Base-by-base conservation (phyloP, 2,113 vertebrate genomes). In the Sceloporus tristichus region DNA sequence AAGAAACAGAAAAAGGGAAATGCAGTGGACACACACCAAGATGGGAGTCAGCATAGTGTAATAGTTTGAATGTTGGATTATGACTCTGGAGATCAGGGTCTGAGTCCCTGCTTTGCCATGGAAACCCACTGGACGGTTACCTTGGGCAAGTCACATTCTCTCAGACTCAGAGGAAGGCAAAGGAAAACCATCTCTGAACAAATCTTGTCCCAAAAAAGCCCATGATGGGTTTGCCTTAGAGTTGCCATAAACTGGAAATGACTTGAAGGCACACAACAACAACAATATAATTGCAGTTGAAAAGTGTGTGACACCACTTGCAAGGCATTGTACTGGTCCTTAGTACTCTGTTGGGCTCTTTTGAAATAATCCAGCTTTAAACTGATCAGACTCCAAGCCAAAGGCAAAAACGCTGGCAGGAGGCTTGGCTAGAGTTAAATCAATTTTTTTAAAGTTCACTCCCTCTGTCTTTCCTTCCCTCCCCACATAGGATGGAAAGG, bases 371-470 rank as follows among this genome's bases (percentile, higher is more conserved):
- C 92, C 94, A 85, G 86, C 94, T 94, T 92, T 94, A 95, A 92
- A 94, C 91, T 94, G 94, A 94, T 95, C 93, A 91, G 70, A 89
- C 73, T 89, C 90, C 2, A 6, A 94, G 95, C 95, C 95, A 95
- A 95, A 94, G 94, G 94, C 87, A 93, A 96, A 96, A 97, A 97
- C 95, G 96, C 90, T 79, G 88, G 93, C 92, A 96, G 95, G 96
- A 96, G 94, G 95, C 95, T 97, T 97, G 96, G 96, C 96, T 95
- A 85, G 91, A 94, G 94, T 97, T 96, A 96, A 96, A 95, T 96
- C 95, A 88, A 96, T 94, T 96, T 97, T 94, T 96, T 96, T 96
- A 96, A 91, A 96, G 75, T 71, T 66, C 70, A 10, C 62, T 68
- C 59, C n/a, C 38, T 75, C 54, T 81, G 27, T 29, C 65, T 87